phyloP scores from a whole-genome alignment of 2,113 vertebrate genomes.

The Pyrgilauda ruficollis region DNA sequence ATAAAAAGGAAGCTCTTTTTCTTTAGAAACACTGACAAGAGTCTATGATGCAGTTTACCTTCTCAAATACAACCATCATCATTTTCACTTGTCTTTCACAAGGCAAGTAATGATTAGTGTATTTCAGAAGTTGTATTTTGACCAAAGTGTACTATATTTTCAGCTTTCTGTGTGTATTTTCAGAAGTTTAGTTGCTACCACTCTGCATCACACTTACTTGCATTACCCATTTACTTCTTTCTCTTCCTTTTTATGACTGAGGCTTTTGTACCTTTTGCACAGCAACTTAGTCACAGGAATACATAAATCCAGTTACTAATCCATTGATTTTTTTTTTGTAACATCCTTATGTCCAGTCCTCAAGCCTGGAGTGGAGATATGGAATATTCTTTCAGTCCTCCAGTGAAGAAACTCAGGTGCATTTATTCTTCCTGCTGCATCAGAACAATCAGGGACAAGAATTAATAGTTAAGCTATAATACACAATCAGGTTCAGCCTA shows the following conservation, averaged over 20 bases:
- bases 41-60: background rate
- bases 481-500: background rate
- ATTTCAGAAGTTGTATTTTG: slow-evolving; percentile 10
- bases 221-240: background rate
- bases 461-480: background rate
- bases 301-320: background rate
- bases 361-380: background rate
- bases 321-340: background rate
- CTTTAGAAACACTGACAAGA: background rate
- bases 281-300: background rate
- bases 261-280: background rate
- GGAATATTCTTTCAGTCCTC: background rate
- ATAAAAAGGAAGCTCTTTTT: background rate
- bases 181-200: background rate
- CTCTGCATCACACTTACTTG: background rate
- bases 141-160: background rate
- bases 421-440: background rate
- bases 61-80: background rate
- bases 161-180: background rate
- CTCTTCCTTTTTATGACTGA: background rate
- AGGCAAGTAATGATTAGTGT: background rate
- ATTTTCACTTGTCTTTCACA: background rate
- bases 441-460: background rate
- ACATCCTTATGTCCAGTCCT: background rate
- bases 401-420: background rate